A percentile compares a stretch with the other conserved stretches of the same genome.
Evolutionary conservation across 2,888 invertebrate species (phyloP).

Genomic region (Hetaerina titia): DNA sequence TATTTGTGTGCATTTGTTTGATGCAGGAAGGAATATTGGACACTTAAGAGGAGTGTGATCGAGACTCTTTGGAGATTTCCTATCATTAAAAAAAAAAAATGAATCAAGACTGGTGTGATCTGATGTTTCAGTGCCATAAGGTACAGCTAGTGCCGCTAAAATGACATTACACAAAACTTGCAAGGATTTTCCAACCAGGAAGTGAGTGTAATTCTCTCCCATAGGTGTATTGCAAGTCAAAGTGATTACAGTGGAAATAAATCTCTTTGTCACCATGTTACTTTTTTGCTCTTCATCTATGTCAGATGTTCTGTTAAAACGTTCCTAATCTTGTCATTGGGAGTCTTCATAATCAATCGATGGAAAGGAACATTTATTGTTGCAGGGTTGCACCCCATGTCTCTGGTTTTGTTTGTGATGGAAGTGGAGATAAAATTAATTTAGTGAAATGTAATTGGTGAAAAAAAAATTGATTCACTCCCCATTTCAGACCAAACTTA

Average conservation of each 20-base stretch:
- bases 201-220: constrained; percentile 41
- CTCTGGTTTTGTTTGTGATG: constrained; percentile 24
- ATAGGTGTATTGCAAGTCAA: background rate
- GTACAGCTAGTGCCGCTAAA: constrained; percentile 45
- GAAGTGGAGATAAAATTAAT: constrained; percentile 27
- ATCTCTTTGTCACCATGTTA: constrained; percentile 44
- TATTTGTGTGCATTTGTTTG: background rate
- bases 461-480: constrained; percentile 6
- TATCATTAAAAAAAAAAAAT: background rate
- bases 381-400: background rate
- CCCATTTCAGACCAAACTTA: constrained; percentile 41
- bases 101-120: constrained; percentile 33
- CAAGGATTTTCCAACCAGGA: constrained; percentile 21
- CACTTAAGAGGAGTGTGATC: background rate
- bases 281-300: constrained; percentile 41
- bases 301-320: constrained; percentile 46
- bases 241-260: constrained; percentile 46
- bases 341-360: background rate
- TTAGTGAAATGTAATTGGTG: constrained; percentile 37
- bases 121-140: constrained; percentile 57
- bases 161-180: constrained; percentile 6
- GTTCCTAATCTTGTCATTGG: constrained; percentile 52
- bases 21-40: background rate
- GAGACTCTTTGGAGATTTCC: constrained; percentile 37
- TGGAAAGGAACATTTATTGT: constrained; percentile 44